Evolutionary conservation across 2,797 vertebrate genomes (phyloP).

Genomic region (Steatocranus sp.): DNA sequence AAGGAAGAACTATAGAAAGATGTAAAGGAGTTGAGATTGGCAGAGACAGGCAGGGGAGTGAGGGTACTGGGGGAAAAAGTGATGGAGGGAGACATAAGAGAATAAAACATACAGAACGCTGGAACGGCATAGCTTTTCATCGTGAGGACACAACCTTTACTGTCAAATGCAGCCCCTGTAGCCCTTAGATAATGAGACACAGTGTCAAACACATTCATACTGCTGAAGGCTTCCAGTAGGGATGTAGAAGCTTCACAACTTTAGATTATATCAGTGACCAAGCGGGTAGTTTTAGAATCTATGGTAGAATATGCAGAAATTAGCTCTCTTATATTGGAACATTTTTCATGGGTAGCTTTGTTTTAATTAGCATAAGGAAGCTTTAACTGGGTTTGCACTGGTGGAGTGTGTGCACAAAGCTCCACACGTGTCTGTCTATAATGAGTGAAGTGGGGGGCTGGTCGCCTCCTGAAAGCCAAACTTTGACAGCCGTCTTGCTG

Average conservation of each 20-base stretch:
- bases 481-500: conserved; percentile 53
- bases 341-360: background rate
- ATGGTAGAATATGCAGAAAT: background rate
- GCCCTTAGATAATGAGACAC: conserved; percentile 33
- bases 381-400: background rate
- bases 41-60: background rate
- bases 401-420: background rate
- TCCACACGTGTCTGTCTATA: conserved; percentile 24
- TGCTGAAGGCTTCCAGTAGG: conserved; percentile 36
- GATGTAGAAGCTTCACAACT: background rate
- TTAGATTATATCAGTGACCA: background rate
- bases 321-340: background rate
- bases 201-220: conserved; percentile 15
- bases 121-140: background rate
- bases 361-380: background rate
- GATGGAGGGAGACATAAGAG: background rate
- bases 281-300: background rate
- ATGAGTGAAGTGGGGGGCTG: conserved; percentile 21
- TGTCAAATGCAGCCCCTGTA: conserved; percentile 25
- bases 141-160: conserved; percentile 43
- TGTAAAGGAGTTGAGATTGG: conserved; percentile 18
- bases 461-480: conserved; percentile 42
- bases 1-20: conserved; percentile 6
- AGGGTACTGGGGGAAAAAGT: background rate
- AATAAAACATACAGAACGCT: background rate